A percentile compares a stretch with the other conserved stretches of the same genome.
Evolutionary conservation across 2,113 vertebrate species (phyloP).

Genomic region (Madoqua kirkii): DNA sequence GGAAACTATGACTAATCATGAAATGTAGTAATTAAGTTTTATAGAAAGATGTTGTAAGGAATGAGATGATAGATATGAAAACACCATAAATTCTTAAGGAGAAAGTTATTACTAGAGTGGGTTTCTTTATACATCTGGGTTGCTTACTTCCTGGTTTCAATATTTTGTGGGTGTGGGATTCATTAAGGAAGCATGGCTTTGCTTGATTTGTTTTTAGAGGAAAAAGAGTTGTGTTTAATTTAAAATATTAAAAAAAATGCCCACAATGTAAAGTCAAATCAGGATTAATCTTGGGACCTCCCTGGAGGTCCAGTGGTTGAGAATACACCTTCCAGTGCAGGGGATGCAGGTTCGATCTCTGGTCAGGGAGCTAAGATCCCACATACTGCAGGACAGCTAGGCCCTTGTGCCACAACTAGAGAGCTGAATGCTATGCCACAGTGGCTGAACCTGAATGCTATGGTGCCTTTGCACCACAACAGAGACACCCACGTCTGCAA

Average conservation of each 20-base stretch:
- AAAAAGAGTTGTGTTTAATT: neutral
- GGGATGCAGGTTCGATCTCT: neutral
- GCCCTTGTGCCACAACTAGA: neutral
- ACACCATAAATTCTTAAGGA: neutral
- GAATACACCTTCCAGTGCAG: neutral
- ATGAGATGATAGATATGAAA: neutral
- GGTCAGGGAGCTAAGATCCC: neutral
- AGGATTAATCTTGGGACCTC: neutral
- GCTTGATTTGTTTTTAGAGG: conserved; percentile 54
- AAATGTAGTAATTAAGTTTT: conserved; percentile 6
- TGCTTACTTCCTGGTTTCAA: conserved; percentile 22
- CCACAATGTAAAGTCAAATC: neutral
- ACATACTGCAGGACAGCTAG: neutral
- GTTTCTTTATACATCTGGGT: neutral
- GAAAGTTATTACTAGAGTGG: neutral
- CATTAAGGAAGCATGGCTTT: conserved; percentile 50
- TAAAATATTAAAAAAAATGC: neutral
- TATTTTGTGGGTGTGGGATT: conserved; percentile 35
- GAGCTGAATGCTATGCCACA: neutral
- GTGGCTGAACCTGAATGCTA: neutral
- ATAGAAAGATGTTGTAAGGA: neutral
- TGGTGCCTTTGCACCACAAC: accelerated
- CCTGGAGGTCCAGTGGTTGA: neutral
- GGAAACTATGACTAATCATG: neutral
- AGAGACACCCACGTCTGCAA: neutral